These are phyloP conservation scores for Scaptomyza parva DNA, from an alignment of 2,888 invertebrate genomes.

Conservation along the genomic window DNA sequence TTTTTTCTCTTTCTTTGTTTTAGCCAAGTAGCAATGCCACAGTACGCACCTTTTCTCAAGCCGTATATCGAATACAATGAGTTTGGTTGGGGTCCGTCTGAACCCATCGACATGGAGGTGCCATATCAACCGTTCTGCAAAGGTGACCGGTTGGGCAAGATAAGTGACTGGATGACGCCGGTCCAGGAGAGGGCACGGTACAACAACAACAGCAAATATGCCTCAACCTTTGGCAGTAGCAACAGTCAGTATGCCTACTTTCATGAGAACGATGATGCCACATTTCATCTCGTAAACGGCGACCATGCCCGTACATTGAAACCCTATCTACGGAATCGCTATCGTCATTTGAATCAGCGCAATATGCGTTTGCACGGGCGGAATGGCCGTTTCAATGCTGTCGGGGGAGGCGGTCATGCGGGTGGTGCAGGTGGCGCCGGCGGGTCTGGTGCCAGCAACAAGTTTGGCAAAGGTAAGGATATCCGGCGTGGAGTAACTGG, in stretches of 20 bases:
- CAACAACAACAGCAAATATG: conserved; percentile 95
- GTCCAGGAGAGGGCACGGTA: conserved; percentile 93
- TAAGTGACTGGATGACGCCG: conserved; percentile 98
- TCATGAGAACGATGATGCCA: conserved; percentile 99
- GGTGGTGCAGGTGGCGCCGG: conserved; percentile 82
- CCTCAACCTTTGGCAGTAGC: conserved; percentile 96
- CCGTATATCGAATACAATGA: conserved; percentile 84
- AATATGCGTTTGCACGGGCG: conserved; percentile 86
- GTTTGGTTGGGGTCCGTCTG: conserved; percentile 98
- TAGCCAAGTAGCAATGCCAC: conserved; percentile 48
- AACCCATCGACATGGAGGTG: conserved; percentile 90
- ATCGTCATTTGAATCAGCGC: conserved; percentile 90
- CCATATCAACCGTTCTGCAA: conserved; percentile 99
- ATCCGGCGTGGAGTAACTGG: conserved; percentile 89
- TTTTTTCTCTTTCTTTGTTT: background rate
- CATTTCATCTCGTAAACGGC: conserved; percentile 97
- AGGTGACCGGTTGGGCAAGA: conserved; percentile 98
- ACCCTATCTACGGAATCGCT: conserved; percentile 95
- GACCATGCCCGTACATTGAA: conserved; percentile 93
- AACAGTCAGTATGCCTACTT: conserved; percentile 99
- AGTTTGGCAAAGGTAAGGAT: conserved; percentile 92
- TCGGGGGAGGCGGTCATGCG: conserved; percentile 82
- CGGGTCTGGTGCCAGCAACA: conserved; percentile 92
- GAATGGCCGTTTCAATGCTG: conserved; percentile 86
- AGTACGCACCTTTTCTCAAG: conserved; percentile 77